Evolutionary conservation across 2,888 invertebrate genomes (phyloP).

Genomic region (Rhynchonema sp.): DNA sequence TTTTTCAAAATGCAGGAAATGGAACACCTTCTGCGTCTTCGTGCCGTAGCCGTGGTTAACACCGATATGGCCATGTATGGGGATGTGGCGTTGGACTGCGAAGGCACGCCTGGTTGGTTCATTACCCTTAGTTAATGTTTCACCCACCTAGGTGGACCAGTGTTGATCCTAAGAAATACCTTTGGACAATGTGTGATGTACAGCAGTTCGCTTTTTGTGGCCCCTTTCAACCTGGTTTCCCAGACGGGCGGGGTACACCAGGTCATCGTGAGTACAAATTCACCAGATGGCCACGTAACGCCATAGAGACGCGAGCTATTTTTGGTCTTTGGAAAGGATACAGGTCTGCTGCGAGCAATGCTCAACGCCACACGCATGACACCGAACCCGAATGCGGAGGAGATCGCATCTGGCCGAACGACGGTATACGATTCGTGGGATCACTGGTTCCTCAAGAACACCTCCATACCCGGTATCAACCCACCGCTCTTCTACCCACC

Average conservation of each 20-base stretch:
- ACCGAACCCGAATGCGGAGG: slow-evolving; percentile 14
- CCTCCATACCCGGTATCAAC: not conserved
- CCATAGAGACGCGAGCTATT: too few relatives aligned
- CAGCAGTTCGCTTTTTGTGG: too few relatives aligned
- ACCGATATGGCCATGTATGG: not conserved
- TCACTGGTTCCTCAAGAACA: not conserved
- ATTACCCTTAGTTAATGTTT: too few relatives aligned
- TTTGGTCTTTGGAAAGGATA: too few relatives aligned
- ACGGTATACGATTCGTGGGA: slow-evolving; percentile 24
- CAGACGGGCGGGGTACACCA: too few relatives aligned
- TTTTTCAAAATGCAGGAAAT: not conserved
- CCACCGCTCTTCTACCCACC: not conserved
- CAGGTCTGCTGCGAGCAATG: not conserved
- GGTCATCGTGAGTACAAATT: too few relatives aligned
- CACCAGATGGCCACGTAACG: too few relatives aligned
- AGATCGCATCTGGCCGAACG: slow-evolving; percentile 9
- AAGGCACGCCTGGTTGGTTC: too few relatives aligned
- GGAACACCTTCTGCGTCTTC: not conserved
- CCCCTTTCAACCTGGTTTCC: too few relatives aligned
- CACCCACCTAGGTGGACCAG: too few relatives aligned
- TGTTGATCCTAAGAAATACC: too few relatives aligned
- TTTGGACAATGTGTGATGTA: too few relatives aligned
- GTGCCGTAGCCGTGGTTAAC: not conserved
- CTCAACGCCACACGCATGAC: not conserved
- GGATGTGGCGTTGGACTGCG: not conserved